Conservation (phyloP, 2,797 vertebrate genomes). For the Octomys mimax region DNA sequence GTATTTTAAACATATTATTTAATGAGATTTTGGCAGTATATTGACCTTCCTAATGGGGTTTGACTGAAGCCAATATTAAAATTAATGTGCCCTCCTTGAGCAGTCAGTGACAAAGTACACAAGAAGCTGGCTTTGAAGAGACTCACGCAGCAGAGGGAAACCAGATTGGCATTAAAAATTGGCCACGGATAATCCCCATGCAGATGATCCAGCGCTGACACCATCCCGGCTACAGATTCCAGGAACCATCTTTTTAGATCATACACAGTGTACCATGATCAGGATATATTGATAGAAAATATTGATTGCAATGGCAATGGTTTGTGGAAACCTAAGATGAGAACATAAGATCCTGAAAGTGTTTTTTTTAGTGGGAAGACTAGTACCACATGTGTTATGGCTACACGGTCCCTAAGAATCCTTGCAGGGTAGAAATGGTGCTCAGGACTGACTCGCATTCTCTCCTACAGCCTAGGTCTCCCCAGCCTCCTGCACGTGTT, state of each 20-base stretch:
- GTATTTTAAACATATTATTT: constrained; percentile 73
- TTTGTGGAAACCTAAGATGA: constrained; percentile 44
- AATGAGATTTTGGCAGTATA: constrained; percentile 65
- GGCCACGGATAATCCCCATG: neutral
- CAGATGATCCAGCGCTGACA: constrained; percentile 14
- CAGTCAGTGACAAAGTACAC: constrained; percentile 39
- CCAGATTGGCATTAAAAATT: constrained; percentile 24
- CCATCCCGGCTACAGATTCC: constrained; percentile 29
- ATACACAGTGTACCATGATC: neutral
- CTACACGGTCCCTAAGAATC: neutral
- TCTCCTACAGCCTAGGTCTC: neutral
- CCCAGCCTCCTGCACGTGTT: neutral
- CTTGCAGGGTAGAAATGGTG: neutral
- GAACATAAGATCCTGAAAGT: neutral
- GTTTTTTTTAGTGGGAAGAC: constrained; percentile 31
- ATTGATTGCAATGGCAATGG: neutral
- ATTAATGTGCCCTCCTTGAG: constrained; percentile 66
- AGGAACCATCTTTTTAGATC: constrained; percentile 38
- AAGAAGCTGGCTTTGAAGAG: constrained; percentile 47
- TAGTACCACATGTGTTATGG: neutral
- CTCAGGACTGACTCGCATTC: neutral
- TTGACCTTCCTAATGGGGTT: constrained; percentile 75
- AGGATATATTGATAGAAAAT: constrained; percentile 48
- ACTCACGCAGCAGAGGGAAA: neutral
- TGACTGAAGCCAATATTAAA: constrained; percentile 78